Conservation (phyloP, 2,888 invertebrate species). For the Apamea monoglypha region DNA sequence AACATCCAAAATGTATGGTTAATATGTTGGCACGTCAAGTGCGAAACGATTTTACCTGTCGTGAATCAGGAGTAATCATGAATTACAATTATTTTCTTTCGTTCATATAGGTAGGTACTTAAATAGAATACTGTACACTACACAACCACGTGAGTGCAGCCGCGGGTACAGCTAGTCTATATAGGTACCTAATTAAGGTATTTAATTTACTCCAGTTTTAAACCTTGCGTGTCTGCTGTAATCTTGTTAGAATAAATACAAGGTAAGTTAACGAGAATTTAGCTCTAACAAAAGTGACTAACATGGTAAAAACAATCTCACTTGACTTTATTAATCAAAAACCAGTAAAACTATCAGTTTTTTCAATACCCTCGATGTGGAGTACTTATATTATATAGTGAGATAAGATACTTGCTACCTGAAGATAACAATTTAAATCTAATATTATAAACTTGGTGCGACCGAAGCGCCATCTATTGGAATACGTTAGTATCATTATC, state of each 20-base stretch:
- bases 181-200: too few relatives aligned
- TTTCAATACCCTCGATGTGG: background rate
- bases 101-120: too few relatives aligned
- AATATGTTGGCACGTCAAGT: background rate
- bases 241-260: background rate
- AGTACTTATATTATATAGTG: background rate
- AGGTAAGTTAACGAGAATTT: background rate
- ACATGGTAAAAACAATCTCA: background rate
- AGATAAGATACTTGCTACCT: too few relatives aligned
- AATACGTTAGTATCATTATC: background rate
- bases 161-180: too few relatives aligned
- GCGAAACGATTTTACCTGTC: too few relatives aligned
- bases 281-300: background rate
- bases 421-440: too few relatives aligned
- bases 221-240: too few relatives aligned
- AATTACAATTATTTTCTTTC: too few relatives aligned
- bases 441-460: background rate
- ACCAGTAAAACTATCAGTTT: background rate
- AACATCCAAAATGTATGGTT: too few relatives aligned
- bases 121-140: too few relatives aligned
- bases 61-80: too few relatives aligned
- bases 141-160: too few relatives aligned
- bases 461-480: slow-evolving; percentile 37
- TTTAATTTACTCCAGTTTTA: background rate
- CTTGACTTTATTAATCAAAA: background rate